Evolutionary conservation across 1,140 invertebrate genomes (phyloP).

Genomic region (Pygmarrhopalites habei): DNA sequence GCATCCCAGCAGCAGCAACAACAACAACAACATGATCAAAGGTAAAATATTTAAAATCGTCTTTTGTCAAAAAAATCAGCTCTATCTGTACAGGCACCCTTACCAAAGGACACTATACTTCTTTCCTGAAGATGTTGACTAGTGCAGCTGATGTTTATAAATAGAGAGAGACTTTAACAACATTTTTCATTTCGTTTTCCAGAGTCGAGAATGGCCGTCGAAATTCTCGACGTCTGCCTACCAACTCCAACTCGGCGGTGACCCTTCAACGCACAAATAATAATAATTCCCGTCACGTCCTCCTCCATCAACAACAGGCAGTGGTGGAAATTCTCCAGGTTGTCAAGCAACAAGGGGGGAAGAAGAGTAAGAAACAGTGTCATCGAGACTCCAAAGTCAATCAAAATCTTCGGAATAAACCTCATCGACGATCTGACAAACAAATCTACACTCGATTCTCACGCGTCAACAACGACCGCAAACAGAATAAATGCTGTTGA

Average conservation of each 20-base stretch:
- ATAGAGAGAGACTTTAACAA: too few species aligned
- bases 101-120: too few species aligned
- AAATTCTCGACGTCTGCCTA: background rate
- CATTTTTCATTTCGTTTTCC: too few species aligned
- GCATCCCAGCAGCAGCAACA: background rate
- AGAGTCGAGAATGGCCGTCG: background rate
- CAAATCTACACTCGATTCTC: conserved; percentile 10
- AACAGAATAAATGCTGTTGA: background rate
- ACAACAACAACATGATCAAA: background rate
- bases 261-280: background rate
- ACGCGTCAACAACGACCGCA: conserved; percentile 11
- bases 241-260: background rate
- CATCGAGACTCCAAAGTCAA: conserved; percentile 2
- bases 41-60: too few species aligned
- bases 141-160: too few species aligned
- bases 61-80: too few species aligned
- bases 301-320: background rate
- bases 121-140: too few species aligned
- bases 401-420: background rate
- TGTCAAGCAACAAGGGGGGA: background rate
- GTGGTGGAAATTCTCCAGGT: background rate
- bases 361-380: conserved; percentile 1
- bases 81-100: too few species aligned
- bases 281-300: background rate
- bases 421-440: conserved; percentile 5